Evolutionary conservation across 1,140 invertebrate genomes (phyloP).

Genomic region (Drosophila orosa): DNA sequence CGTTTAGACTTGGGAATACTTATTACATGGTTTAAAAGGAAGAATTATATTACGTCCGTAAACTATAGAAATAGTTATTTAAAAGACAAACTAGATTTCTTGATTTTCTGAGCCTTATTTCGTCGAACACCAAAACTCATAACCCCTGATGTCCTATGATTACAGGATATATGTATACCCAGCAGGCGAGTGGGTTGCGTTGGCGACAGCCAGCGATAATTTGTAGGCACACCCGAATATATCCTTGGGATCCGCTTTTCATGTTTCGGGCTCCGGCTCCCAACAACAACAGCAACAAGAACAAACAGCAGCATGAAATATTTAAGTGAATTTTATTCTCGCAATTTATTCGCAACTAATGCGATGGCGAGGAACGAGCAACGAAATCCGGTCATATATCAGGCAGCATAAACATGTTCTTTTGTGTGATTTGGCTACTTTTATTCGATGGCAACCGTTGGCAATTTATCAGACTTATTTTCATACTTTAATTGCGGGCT

Average conservation of each 20-base stretch:
- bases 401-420: constrained; percentile 62
- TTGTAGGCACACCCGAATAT: constrained; percentile 65
- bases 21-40: neutral
- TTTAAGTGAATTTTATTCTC: constrained; percentile 75
- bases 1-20: neutral
- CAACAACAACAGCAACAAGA: neutral
- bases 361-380: constrained; percentile 31
- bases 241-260: constrained; percentile 52
- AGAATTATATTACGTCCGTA: too few relatives aligned
- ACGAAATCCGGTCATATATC: constrained; percentile 43
- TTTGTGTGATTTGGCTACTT: constrained; percentile 65
- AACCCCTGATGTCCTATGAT: neutral
- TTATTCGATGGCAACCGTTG: constrained; percentile 24
- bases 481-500: constrained; percentile 64
- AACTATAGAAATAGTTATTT: too few relatives aligned
- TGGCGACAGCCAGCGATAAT: constrained; percentile 61
- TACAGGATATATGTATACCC: constrained; percentile 9
- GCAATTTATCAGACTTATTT: constrained; percentile 54
- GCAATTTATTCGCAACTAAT: constrained; percentile 75
- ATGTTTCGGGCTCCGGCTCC: constrained; percentile 44
- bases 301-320: constrained; percentile 55
- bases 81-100: neutral
- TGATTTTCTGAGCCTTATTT: too few relatives aligned
- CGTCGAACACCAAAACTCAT: neutral
- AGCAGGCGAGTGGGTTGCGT: constrained; percentile 37